phyloP scores from a whole-genome alignment of 2,113 vertebrate species.

The Cariama cristata region DNA sequence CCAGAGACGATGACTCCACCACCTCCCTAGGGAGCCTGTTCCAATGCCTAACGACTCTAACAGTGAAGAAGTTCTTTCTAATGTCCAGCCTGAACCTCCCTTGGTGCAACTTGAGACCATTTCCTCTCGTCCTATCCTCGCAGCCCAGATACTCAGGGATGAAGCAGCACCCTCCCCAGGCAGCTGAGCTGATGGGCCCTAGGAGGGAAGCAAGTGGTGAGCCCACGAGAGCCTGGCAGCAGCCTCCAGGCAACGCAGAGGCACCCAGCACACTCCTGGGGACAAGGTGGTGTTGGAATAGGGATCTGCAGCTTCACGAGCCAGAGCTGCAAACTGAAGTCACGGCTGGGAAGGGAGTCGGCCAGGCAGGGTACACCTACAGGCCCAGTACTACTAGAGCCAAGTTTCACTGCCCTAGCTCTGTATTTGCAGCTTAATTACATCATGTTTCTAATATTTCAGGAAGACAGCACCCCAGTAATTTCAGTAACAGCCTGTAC shows the following conservation, averaged over 20 bases:
- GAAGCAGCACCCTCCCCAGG: not conserved
- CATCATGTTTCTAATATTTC: not conserved
- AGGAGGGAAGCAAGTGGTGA: not conserved
- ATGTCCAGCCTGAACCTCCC: no score
- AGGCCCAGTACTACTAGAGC: not conserved
- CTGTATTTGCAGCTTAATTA: not conserved
- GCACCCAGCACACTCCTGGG: not conserved
- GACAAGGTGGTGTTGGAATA: not conserved
- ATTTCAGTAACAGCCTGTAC: not conserved
- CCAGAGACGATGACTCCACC: no score
- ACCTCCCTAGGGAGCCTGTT: no score
- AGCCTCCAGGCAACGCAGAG: not conserved
- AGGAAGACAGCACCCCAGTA: not conserved
- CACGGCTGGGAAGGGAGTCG: not conserved
- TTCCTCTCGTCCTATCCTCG: no score
- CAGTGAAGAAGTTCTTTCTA: no score
- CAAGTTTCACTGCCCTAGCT: not conserved
- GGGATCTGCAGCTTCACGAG: not conserved
- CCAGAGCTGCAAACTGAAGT: not conserved
- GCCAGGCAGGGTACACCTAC: not conserved
- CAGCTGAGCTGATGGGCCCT: rapidly evolving
- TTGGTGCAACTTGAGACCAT: no score
- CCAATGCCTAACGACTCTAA: no score
- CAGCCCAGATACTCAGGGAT: not conserved
- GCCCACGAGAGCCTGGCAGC: not conserved